Base-by-base conservation (phyloP, 2,888 invertebrate genomes). In the Tetranychus truncatus region DNA sequence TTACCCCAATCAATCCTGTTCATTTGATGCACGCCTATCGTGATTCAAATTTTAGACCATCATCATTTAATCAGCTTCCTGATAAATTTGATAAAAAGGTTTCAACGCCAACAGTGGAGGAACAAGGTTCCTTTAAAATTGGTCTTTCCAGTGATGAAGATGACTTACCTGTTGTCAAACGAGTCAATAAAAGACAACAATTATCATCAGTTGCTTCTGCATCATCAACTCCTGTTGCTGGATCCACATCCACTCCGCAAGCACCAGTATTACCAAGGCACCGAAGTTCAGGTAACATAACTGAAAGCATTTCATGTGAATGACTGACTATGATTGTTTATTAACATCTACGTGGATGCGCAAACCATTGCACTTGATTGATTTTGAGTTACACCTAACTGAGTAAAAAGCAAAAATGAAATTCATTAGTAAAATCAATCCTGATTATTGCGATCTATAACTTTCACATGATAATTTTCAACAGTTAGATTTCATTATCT, bases 71-170 rank as follows among this genome's bases (percentile, higher is more conserved):
- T 45, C 15, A 20, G 8, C 55, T 73, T 18, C 21, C 73, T 11
- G 11, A 46, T 66, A 21, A 55, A 72, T 15, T 11, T 45, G 20
- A 20, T 24, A 24, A 24, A 20, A 24, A 34, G 18, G 20, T 45
- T 44, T 34, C 34, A 34, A 24, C 72, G 4, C 44, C n/a, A n/a
- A 24, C 72, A 45, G 44, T 4, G 1, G 18, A 24, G n/a, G 6
- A 34, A 34, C 34, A 11, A n/a, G 18, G 45, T 44, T 45, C 72
- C 20, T 45, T 72, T 34, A 24, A 45, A 44, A 72, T 44, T 24
- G 72, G 72, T n/a, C 34, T 72, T 18, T 72, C 72, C 11, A 34
- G 44, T 15, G 72, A 72, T 72, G 72, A 72, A n/a, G 72, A 72
- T 6, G 72, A 72, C 6, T 24, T 11, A 69, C 20, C 34, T 20